These are phyloP conservation scores for Cygnus olor DNA, from an alignment of 2,797 vertebrate species.

Conservation along the genomic window DNA sequence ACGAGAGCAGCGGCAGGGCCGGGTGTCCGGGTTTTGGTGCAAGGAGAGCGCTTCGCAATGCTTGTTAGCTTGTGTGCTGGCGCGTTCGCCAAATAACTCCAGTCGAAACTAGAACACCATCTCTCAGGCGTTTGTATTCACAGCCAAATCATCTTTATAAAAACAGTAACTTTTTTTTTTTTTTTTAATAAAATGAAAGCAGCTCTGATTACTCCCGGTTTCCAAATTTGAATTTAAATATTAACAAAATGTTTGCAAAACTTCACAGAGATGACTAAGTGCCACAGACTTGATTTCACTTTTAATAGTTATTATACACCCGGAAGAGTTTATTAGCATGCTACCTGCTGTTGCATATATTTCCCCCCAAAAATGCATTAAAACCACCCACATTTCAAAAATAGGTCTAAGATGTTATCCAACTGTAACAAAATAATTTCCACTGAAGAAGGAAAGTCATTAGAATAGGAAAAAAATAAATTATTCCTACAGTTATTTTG, in stretches of 20 bases:
- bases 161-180: neutral
- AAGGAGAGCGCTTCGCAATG: neutral
- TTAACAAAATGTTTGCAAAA: neutral
- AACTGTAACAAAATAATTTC: neutral
- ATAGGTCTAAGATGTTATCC: neutral
- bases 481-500: slow-evolving; percentile 30
- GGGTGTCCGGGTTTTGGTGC: neutral
- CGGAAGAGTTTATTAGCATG: neutral
- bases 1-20: neutral
- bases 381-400: neutral
- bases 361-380: neutral
- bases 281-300: neutral
- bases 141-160: neutral
- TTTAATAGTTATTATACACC: neutral
- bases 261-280: neutral
- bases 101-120: neutral
- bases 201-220: neutral
- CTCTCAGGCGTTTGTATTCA: slow-evolving; percentile 19
- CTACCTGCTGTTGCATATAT: neutral
- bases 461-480: neutral
- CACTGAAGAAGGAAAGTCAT: neutral
- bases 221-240: slow-evolving; percentile 9
- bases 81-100: neutral
- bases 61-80: neutral
- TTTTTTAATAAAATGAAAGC: neutral